Percentiles rank a stretch among this genome's conserved stretches.
These are phyloP conservation scores for Telenomus remus DNA, from an alignment of 1,140 invertebrate genomes.

Conservation along the genomic window DNA sequence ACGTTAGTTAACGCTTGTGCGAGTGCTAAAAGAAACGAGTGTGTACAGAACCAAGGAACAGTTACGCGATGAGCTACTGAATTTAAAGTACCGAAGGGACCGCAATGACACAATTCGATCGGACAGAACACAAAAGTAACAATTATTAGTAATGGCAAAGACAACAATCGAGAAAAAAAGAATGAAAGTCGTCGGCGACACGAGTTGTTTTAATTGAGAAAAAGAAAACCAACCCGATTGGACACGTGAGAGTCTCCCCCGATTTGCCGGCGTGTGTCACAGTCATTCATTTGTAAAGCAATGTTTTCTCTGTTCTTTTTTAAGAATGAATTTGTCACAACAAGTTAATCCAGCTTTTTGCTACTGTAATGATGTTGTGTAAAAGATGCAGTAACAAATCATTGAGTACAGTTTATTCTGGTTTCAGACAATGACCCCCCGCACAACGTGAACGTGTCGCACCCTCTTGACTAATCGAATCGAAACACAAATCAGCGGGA, in stretches of 20 bases:
- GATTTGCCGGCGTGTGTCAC: slow-evolving; percentile 1
- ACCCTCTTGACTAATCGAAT: slow-evolving; percentile 34
- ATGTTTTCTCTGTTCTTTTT: slow-evolving; percentile 66
- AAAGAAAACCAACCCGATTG: not conserved
- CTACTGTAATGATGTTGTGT: slow-evolving; percentile 68
- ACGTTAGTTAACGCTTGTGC: slow-evolving; percentile 63
- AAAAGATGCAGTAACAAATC: slow-evolving; percentile 66
- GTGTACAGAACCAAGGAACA: slow-evolving; percentile 64
- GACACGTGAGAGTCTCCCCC: not conserved
- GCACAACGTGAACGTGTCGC: slow-evolving; percentile 45
- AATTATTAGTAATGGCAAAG: slow-evolving; percentile 28
- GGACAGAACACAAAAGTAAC: not conserved
- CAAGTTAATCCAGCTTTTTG: slow-evolving; percentile 67
- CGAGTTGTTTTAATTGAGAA: too few species aligned
- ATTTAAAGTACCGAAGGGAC: slow-evolving; percentile 23
- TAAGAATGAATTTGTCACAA: slow-evolving; percentile 48
- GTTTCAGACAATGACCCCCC: slow-evolving; percentile 55
- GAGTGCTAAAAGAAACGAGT: slow-evolving; percentile 64
- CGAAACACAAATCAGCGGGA: slow-evolving; percentile 22
- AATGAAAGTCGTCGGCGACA: too few species aligned
- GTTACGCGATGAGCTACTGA: slow-evolving; percentile 38
- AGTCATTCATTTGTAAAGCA: slow-evolving; percentile 63
- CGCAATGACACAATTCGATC: slow-evolving; percentile 1
- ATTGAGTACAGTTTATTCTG: slow-evolving; percentile 67
- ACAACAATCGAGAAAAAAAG: too few species aligned